Evolutionary conservation across 2,888 invertebrate species (phyloP), one percentile per base, ranked within the genome.

Genomic region (Leucania comma): DNA sequence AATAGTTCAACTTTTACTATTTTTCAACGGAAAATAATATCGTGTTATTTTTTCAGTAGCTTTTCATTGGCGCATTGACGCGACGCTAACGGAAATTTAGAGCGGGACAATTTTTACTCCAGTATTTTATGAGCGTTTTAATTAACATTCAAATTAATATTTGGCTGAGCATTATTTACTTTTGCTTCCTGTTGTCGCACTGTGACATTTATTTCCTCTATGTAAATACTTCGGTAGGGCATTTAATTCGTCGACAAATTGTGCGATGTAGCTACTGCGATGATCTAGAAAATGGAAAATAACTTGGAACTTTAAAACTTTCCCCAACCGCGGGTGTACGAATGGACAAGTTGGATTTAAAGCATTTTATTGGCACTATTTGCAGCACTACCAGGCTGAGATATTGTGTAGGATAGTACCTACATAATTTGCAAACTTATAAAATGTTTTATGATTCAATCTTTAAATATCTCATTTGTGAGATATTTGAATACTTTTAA

Each of bases 71-170:
- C 26, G 10, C 26, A 32, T 17, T 14, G 72, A 26, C 32, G 48
- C 22, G 42, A 35, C 14, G 24, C 6, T 26, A 64, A 35, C 26
- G 48, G 20, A 26, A 50, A 42, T 32, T 64, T 42, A 32, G 32
- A 42, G 12, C n/a, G 0, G 5, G n/a, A 20, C 42, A 46, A 32
- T 14, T 58, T 75, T 65, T 20, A 56, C 57, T 51, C 17, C 12
- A 9, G 14, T 4, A 51, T 60, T 60, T 53, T 22, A 65, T 14
- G 57, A 22, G 38, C 22, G 26, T 32, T 72, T 75, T 51, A 75
- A 75, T 66, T 22, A 50, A 66, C 32, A 42, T 26, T 42, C 26
- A 54, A 50, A 50, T 75, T 1, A 50, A 48, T 66, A 50, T 50
- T 72, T 48, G 35, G 6, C 12, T 12, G 38, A 56, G 22, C 10